phyloP scores from a whole-genome alignment of 2,113 vertebrate genomes.

The Lynx canadensis region DNA sequence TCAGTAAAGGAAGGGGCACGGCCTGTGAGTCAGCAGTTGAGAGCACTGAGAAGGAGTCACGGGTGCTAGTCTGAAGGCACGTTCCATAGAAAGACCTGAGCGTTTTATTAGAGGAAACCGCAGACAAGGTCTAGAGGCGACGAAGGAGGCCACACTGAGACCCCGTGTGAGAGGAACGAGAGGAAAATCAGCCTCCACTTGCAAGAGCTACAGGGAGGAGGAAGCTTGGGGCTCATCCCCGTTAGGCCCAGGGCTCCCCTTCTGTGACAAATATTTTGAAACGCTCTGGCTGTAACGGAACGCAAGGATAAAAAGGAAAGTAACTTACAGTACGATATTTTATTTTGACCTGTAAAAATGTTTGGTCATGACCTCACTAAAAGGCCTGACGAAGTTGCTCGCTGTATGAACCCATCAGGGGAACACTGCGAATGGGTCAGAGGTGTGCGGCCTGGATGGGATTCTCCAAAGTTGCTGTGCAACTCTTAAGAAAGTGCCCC shows the following conservation, averaged over 20 bases:
- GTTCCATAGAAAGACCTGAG: not conserved
- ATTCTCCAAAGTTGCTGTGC: not conserved
- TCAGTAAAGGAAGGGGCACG: not conserved
- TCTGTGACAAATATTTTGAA: not conserved
- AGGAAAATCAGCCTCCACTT: not conserved
- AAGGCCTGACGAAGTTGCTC: not conserved
- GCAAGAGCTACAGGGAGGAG: not conserved
- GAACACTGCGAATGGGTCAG: not conserved
- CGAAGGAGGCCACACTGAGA: not conserved
- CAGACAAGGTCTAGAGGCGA: not conserved
- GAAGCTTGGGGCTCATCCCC: not conserved
- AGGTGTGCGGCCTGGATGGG: not conserved
- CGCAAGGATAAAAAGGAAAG: not conserved
- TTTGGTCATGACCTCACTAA: not conserved
- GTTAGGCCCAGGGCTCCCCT: accelerated
- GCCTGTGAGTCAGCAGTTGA: not conserved
- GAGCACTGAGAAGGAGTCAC: accelerated
- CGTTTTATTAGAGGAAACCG: not conserved
- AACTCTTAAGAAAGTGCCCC: not conserved
- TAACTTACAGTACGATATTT: not conserved
- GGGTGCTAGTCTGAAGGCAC: not conserved
- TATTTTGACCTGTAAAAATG: not conserved
- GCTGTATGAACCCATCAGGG: not conserved
- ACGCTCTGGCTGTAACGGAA: not conserved
- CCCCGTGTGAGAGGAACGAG: not conserved